Evolutionary conservation across 2,888 invertebrate genomes (phyloP).

Genomic region (Aricia artaxerxes): DNA sequence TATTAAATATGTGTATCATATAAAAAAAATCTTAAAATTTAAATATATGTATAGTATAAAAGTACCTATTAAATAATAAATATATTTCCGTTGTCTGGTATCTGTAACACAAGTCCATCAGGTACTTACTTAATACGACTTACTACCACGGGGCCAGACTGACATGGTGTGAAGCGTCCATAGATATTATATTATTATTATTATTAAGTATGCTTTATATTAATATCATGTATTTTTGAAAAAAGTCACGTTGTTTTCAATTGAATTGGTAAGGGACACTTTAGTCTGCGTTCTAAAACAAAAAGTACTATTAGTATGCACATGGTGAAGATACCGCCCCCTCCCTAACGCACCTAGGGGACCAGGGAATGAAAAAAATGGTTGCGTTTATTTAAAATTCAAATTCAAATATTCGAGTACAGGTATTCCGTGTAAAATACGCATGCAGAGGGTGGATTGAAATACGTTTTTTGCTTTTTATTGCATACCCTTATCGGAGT

Average conservation of each 20-base stretch:
- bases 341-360: conserved; percentile 49
- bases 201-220: too few species aligned
- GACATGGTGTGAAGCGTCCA: too few species aligned
- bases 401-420: conserved; percentile 9
- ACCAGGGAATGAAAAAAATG: conserved; percentile 45
- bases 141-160: too few species aligned
- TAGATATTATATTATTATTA: too few species aligned
- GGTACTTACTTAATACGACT: too few species aligned
- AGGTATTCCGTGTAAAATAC: conserved; percentile 2
- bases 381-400: conserved; percentile 27
- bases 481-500: not conserved
- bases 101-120: too few species aligned
- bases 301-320: conserved; percentile 4
- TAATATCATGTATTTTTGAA: not conserved
- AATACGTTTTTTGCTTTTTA: not conserved
- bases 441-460: not conserved
- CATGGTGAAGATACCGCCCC: conserved; percentile 32
- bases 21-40: too few species aligned
- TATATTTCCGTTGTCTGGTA: too few species aligned
- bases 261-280: not conserved
- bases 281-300: conserved; percentile 5
- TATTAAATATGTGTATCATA: too few species aligned
- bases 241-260: not conserved
- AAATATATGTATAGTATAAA: too few species aligned
- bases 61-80: too few species aligned